phyloP scores from a whole-genome alignment of 2,113 vertebrate genomes.

The Merops nubicus region DNA sequence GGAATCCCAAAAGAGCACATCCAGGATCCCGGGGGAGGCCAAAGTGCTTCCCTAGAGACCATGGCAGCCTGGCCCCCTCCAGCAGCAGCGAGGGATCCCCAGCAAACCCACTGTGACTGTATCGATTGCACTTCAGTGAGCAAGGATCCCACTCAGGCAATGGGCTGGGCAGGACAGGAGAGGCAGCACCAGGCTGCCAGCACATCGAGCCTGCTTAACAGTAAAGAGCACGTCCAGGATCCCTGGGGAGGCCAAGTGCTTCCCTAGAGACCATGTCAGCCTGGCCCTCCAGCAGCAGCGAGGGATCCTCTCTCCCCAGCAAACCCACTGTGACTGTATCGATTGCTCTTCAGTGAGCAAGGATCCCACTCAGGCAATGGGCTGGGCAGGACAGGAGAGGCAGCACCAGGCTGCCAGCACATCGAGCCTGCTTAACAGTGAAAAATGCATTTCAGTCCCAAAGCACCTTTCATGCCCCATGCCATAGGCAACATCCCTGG shows the following conservation, averaged over 20 bases:
- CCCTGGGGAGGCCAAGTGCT: no score
- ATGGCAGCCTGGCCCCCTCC: not conserved
- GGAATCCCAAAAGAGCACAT: not conserved
- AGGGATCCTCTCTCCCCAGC: not conserved
- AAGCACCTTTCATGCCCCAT: no score
- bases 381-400: not conserved
- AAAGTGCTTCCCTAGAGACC: accelerated
- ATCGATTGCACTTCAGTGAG: not conserved
- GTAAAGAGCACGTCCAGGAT: no score
- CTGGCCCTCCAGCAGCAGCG: accelerated
- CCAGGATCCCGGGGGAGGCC: not conserved
- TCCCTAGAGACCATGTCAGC: not conserved
- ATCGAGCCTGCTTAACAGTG: not conserved
- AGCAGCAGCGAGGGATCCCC: accelerated
- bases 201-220: not conserved
- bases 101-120: not conserved
- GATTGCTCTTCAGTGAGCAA: not conserved
- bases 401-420: not conserved
- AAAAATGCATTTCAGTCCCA: not conserved
- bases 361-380: not conserved
- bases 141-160: not conserved
- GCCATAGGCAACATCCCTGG: not conserved
- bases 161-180: not conserved
- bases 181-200: no score
- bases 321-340: not conserved